Evolutionary conservation across 2,113 vertebrate species (phyloP).

Genomic region (Dicaeum eximium): DNA sequence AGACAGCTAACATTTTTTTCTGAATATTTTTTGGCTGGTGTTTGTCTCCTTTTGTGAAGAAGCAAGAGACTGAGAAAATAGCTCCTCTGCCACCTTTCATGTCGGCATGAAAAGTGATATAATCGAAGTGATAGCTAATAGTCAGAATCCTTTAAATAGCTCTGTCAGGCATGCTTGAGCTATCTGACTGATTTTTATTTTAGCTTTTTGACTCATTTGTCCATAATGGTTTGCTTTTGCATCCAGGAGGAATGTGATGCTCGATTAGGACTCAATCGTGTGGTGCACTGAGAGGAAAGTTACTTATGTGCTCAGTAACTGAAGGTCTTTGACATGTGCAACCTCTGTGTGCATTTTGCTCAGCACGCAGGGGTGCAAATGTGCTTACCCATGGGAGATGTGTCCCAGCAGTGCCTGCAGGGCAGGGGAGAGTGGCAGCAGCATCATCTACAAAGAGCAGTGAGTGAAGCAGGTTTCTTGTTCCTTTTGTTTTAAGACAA

Average conservation of each 20-base stretch:
- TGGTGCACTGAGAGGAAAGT: neutral
- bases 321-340: neutral
- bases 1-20: neutral
- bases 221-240: constrained; percentile 30
- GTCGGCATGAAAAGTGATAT: constrained; percentile 3
- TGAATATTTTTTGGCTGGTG: neutral
- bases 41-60: constrained; percentile 6
- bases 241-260: constrained; percentile 21
- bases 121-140: constrained; percentile 31
- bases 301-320: neutral
- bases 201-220: constrained; percentile 32
- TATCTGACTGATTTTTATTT: constrained; percentile 49
- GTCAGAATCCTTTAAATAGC: constrained; percentile 47
- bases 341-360: neutral
- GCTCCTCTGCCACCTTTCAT: constrained; percentile 27
- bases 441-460: neutral
- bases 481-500: neutral
- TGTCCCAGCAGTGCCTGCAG: neutral
- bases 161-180: constrained; percentile 15
- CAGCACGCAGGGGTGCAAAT: neutral
- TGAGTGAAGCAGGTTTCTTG: neutral
- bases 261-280: constrained; percentile 39
- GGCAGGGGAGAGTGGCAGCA: neutral
- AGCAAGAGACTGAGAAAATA: constrained; percentile 31
- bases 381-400: neutral